Conservation (phyloP, 2,888 invertebrate species). For the Elysia crispata region DNA sequence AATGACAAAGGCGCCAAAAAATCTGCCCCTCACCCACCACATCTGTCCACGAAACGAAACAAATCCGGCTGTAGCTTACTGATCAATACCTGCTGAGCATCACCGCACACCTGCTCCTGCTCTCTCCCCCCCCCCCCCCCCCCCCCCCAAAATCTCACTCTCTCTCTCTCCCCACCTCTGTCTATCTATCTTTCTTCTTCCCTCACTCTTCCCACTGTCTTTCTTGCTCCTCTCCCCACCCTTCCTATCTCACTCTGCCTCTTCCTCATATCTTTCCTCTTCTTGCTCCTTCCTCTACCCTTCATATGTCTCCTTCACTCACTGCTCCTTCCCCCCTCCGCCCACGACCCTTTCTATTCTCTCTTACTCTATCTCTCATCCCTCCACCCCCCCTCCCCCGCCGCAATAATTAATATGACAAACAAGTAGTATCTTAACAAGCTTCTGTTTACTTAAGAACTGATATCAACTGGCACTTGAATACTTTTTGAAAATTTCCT, state of each 20-base stretch:
- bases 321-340: no score
- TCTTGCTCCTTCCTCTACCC: no score
- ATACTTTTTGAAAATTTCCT: no score
- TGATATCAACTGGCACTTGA: no score
- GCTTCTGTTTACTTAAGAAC: no score
- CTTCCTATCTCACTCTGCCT: not conserved
- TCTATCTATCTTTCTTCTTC: not conserved
- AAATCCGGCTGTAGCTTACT: not conserved
- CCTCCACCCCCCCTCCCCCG: no score
- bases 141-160: not conserved
- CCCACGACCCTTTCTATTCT: no score
- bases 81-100: not conserved
- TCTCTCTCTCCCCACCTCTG: not conserved
- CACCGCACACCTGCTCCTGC: not conserved
- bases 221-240: not conserved
- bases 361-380: no score
- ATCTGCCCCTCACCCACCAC: no score
- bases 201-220: not conserved
- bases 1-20: not conserved
- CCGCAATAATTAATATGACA: no score
- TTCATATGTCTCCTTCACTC: no score
- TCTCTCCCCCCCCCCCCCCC: conserved; percentile 18
- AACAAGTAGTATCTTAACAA: no score
- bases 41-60: not conserved
- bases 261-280: not conserved